A percentile compares a stretch with the other conserved stretches of the same genome.
These are phyloP conservation scores for Zaprionus tsacasi DNA, from an alignment of 1,140 invertebrate genomes.

Conservation along the genomic window DNA sequence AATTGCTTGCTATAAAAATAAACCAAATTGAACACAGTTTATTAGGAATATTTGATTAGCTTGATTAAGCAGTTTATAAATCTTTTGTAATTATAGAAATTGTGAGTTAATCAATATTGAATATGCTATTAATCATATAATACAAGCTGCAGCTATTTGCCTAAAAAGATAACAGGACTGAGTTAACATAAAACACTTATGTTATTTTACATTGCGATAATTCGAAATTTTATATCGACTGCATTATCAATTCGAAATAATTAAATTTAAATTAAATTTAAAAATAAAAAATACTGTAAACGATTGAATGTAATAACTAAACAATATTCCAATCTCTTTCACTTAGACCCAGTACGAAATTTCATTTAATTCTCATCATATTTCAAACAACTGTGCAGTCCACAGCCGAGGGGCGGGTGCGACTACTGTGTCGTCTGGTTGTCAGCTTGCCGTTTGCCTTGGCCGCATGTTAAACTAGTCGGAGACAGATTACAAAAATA, in stretches of 20 bases:
- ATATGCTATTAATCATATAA: not conserved
- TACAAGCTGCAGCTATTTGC: too few species aligned
- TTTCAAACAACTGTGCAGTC: slow-evolving; percentile 32
- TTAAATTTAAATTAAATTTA: too few species aligned
- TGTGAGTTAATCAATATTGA: not conserved
- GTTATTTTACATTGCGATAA: too few species aligned
- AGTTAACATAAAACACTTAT: too few species aligned
- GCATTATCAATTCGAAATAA: too few species aligned
- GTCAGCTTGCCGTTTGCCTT: slow-evolving; percentile 27
- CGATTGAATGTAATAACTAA: too few species aligned
- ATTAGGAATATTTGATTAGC: not conserved
- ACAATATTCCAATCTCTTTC: not conserved
- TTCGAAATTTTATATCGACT: too few species aligned
- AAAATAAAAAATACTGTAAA: too few species aligned
- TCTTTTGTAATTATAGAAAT: not conserved
- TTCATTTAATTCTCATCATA: not conserved
- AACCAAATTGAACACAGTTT: not conserved
- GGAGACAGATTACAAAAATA: slow-evolving; percentile 81
- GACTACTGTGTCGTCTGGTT: slow-evolving; percentile 20
- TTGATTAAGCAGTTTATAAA: not conserved
- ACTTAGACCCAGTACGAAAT: not conserved
- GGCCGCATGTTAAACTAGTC: slow-evolving; percentile 68
- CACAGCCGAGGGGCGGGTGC: not conserved
- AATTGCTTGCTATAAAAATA: not conserved
- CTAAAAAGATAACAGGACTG: too few species aligned